Evolutionary conservation across 1,140 invertebrate species (phyloP).

Genomic region (Mylabris phalerata): DNA sequence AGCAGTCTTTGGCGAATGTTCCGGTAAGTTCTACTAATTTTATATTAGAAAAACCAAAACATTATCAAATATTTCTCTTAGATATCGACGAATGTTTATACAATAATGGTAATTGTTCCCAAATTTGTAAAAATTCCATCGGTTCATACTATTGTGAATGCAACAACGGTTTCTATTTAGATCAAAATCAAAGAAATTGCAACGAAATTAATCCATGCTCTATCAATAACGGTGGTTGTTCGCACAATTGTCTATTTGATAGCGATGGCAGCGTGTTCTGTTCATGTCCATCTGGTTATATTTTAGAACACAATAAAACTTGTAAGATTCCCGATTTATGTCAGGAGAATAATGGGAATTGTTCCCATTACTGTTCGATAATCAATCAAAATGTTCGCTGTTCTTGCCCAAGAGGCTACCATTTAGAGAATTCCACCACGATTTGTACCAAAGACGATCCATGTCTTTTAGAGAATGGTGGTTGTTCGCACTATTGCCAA

Average conservation of each 20-base stretch:
- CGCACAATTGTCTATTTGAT: slow-evolving; percentile 47
- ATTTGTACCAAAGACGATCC: slow-evolving; percentile 58
- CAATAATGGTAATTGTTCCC: slow-evolving; percentile 48
- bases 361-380: slow-evolving; percentile 57
- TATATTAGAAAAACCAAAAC: background rate
- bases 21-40: slow-evolving; percentile 14
- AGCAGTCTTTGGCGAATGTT: slow-evolving; percentile 13
- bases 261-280: slow-evolving; percentile 48
- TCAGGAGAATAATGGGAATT: slow-evolving; percentile 55
- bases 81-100: slow-evolving; percentile 58
- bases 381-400: slow-evolving; percentile 36
- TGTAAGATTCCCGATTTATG: slow-evolving; percentile 62
- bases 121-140: slow-evolving; percentile 57
- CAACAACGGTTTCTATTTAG: slow-evolving; percentile 43
- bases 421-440: slow-evolving; percentile 39
- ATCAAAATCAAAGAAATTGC: slow-evolving; percentile 48
- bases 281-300: slow-evolving; percentile 53
- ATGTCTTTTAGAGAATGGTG: slow-evolving; percentile 54
- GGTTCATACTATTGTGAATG: slow-evolving; percentile 59
- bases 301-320: background rate
- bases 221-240: slow-evolving; percentile 49
- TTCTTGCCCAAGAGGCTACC: slow-evolving; percentile 51
- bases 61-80: slow-evolving; percentile 21
- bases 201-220: slow-evolving; percentile 49
- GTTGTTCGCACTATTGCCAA: slow-evolving; percentile 58